Base-by-base conservation (phyloP, 2,888 invertebrate genomes). In the Fabriciana adippe region DNA sequence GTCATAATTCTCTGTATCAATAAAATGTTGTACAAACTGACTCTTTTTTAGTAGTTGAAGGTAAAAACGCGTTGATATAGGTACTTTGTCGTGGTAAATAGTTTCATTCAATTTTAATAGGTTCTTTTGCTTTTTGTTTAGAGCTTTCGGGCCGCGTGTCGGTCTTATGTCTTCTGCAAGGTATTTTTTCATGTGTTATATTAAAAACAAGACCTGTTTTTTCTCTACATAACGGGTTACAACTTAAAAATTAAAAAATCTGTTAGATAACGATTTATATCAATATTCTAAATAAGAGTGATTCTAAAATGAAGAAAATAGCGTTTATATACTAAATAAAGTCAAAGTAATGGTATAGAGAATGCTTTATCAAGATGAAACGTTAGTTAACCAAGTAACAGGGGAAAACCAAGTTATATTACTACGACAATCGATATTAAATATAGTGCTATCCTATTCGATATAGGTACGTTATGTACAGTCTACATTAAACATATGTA, bases 61-160 rank as follows among this genome's bases (percentile, higher is more conserved):
- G 70, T 90, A 88, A 69, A 92, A 93, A 4, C 93, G 81, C 0
- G 91, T 92, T 3, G 88, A 89, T 48, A 92, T 86, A 0, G 93
- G 86, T 0, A 93, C 90, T 78, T 92, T 92, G 69, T 92, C 92
- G 74, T 90, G 83, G 74, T 83, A 91, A 5, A 92, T 69, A 0
- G 91, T 92, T 77, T 93, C 92, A 69, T 84, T 89, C 15, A 73
- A 76, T 77, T 87, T 92, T 18, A 92, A 74, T 13, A 92, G 73
- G 21, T 81, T 81, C 66, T 83, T 91, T 60, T 87, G 86, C 13
- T 85, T 82, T 76, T 89, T 92, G 0, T 75, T 31, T 63, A 81
- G 79, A 1, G 71, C 66, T 78, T 87, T 90, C 1, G 81, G 72
- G 3, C 76, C 64, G 15, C 88, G 78, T 1, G 69, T 64, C 3